Base-by-base conservation (phyloP, 2,888 invertebrate genomes). In the Nephrotoma flavescens region DNA sequence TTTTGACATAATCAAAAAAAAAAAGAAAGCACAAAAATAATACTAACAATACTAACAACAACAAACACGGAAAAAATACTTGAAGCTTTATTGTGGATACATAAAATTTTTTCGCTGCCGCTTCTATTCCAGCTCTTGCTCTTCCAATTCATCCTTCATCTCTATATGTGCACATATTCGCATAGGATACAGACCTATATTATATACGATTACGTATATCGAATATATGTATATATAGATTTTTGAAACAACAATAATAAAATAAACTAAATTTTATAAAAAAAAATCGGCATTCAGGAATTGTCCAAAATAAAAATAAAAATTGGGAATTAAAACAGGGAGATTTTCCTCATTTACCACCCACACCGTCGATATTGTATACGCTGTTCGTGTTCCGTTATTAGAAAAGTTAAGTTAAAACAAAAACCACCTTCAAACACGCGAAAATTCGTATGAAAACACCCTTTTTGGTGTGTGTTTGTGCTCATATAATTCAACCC, bases 81-180 rank as follows among this genome's bases (percentile, higher is more conserved):
- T 84, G n/a, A 41, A 84, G 84, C 84, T 84, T 42, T 84, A 84
- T 84, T 84, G 84, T 84, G 84, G 42, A 84, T 84, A 84, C 42
- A 42, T 42, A 42, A 0, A 42, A 9, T 83, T 83, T n/a, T 84
- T 84, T 42, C 42, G 41, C 84, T 84, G 84, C 42, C 42, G 84
- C 42, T 42, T 84, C 42, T 42, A 42, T 84, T 84, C 42, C 42
- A 42, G 42, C 41, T 84, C 42, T 84, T 84, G 41, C 84, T 84
- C 84, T 84, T 84, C 84, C 84, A 84, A 84, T 84, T 42, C 84
- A 84, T 84, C 84, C 84, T 84, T 84, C 84, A 84, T 84, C 84
- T 42, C 31, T 31, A 15, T 15, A 52, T 52, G 9, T 52, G n/a
- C 52, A 15, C 15, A 52, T 52, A 6, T 15, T n/a, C 71, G 11